Evolutionary conservation across 2,113 vertebrate species (phyloP), one percentile per base, ranked within the genome.

Genomic region (Aegithalos caudatus): DNA sequence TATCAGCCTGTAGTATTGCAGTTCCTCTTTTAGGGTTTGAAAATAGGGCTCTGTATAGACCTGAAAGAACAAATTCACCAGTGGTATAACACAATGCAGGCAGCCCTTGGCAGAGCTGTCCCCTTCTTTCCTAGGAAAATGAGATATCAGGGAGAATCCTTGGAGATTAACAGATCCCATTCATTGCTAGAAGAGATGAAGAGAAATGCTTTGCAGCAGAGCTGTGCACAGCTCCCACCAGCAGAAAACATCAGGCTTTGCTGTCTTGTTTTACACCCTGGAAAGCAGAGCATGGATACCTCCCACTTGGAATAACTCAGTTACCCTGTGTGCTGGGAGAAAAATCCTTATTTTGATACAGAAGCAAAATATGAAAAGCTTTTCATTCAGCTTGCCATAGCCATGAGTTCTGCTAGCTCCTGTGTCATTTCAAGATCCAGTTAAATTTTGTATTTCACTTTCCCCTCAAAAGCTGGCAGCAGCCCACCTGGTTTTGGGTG

Each of bases 351-450:
- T 21, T 79, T 67, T 84, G 57, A 62, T 24, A 56, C 8, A 33
- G 44, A 79, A 79, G 24, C n/a, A 74, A 92, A 91, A 54, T 23
- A 74, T 23, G 44, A 25, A 38, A 56, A 80, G 48, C 22, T 79
- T 91, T 92, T 71, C 2, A 0, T 61, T 73, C 62, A 64, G 42
- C 58, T 82, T 53, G 10, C 38, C 40, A 71, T 11, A 50, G 19
- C 56, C 48, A 1, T 0, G 33, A 33, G 48, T 18, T 88, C 56
- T 70, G 20, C 50, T 6, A 0, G 0, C 23, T 84, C 47, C 51
- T 29, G 6, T 66, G n/a, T 24, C 29, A 9, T 44, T 44, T 70
- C n/a, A 33, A 67, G 22, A 50, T 24, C 16, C 11, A 3, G 33
- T 44, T 54, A 22, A 44, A 27, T 78, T 56, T 13, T 44, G 33